Base-by-base conservation (phyloP, 2,888 invertebrate species). In the Cepaea hortensis region DNA sequence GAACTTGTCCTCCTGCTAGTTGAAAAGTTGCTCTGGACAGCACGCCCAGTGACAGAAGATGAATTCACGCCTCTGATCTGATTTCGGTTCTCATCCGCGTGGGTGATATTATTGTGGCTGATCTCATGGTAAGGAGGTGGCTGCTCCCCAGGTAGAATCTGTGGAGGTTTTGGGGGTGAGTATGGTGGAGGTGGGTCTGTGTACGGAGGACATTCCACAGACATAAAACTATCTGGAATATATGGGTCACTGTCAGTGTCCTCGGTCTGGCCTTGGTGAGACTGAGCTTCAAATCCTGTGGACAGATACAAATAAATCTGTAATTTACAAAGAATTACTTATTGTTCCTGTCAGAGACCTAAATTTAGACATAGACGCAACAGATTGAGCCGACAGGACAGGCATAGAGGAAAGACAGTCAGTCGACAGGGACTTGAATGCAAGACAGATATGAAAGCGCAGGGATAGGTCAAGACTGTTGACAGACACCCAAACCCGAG, bases 141-240 rank as follows among this genome's bases (percentile, higher is more conserved):
- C 0, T 91, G 92, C 81, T 93, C 93, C 6, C 91, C 92, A 15
- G 91, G 91, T 13, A 90, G 88, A 11, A 90, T 89, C 79, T 91
- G 90, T 35, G 92, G 91, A 5, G 93, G 93, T 90, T 94, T 94
- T 48, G 93, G 93, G 4, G 93, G 93, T 6, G 93, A 91, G 89
- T 94, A 94, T 0, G 94, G 94, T 35, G 94, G 94, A 48, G 94
- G 94, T 0, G 93, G 94, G 80, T 93, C 94, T 86, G 93, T 92
- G 80, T 94, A 94, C 0, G 94, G 93, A 3, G 94, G 93, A 81
- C 92, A 92, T 87, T 92, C 91, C 13, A 93, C 77, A n/a, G 93
- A 93, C 87, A 91, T 90, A 83, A 93, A 91, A 9, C 88, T 88
- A 77, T 93, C 92, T 0, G 93, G 92, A 75, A 93, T 90, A 88